phyloP scores from a whole-genome alignment of 2,113 vertebrate species.

The Morone saxatilis region DNA sequence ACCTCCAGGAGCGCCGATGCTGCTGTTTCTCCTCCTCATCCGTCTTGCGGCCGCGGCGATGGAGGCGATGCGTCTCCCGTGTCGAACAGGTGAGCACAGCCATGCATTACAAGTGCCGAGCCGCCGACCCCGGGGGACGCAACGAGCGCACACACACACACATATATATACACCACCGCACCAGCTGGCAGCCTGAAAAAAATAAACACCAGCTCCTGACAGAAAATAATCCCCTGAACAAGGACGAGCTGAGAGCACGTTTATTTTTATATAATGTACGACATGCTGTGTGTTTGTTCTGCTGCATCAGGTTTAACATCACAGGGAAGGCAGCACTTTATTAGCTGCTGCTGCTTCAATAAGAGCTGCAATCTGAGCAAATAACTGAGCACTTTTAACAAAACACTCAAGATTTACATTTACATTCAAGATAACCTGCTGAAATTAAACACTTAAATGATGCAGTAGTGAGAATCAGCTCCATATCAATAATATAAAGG shows the following conservation, averaged over 20 bases:
- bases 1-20: slow-evolving; percentile 80
- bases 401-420: not conserved
- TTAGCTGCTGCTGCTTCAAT: slow-evolving; percentile 47
- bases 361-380: slow-evolving; percentile 30
- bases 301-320: slow-evolving; percentile 67
- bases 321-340: slow-evolving; percentile 30
- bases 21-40: slow-evolving; percentile 77
- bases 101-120: slow-evolving; percentile 76
- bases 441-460: not conserved
- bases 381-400: not conserved
- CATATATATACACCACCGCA: not conserved
- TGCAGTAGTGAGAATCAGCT: not conserved
- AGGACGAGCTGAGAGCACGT: slow-evolving; percentile 67
- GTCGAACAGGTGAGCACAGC: slow-evolving; percentile 77
- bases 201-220: slow-evolving; percentile 64
- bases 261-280: slow-evolving; percentile 71
- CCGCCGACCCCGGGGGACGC: slow-evolving; percentile 58
- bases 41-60: slow-evolving; percentile 69
- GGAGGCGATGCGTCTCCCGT: slow-evolving; percentile 72
- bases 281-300: slow-evolving; percentile 58
- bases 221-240: slow-evolving; percentile 75
- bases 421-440: not conserved
- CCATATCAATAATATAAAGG: not conserved
- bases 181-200: slow-evolving; percentile 71
- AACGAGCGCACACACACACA: slow-evolving; percentile 4